phyloP scores from a whole-genome alignment of 2,888 invertebrate genomes.

The Byasa hedistus region DNA sequence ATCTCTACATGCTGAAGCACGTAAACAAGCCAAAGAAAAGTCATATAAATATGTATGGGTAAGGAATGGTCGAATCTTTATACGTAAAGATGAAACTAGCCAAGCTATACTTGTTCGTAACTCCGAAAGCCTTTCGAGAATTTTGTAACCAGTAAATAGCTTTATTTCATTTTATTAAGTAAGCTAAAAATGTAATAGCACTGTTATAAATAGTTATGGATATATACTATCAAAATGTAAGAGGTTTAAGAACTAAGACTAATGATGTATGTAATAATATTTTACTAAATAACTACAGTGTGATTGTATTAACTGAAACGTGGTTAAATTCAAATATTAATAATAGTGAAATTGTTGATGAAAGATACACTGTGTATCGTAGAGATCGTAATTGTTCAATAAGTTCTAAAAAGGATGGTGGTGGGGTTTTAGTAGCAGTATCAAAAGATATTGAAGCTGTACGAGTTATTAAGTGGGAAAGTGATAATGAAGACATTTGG shows the following conservation, averaged over 20 bases:
- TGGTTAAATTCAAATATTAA: neutral
- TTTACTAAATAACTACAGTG: neutral
- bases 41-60: neutral
- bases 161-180: no score
- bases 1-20: neutral
- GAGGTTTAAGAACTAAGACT: neutral
- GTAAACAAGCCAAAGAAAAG: neutral
- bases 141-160: no score
- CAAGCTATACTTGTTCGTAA: neutral
- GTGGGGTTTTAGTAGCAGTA: neutral
- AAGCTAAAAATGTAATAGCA: no score
- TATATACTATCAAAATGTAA: neutral
- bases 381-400: no score
- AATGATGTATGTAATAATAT: neutral
- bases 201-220: neutral
- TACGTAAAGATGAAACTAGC: neutral
- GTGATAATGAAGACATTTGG: neutral
- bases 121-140: no score
- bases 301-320: neutral
- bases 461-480: neutral
- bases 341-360: neutral
- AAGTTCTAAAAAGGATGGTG: neutral
- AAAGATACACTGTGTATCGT: neutral
- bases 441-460: neutral
- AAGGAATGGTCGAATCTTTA: neutral